Conservation (phyloP, 1,140 invertebrate genomes). For the Rhagoletis pomonella region DNA sequence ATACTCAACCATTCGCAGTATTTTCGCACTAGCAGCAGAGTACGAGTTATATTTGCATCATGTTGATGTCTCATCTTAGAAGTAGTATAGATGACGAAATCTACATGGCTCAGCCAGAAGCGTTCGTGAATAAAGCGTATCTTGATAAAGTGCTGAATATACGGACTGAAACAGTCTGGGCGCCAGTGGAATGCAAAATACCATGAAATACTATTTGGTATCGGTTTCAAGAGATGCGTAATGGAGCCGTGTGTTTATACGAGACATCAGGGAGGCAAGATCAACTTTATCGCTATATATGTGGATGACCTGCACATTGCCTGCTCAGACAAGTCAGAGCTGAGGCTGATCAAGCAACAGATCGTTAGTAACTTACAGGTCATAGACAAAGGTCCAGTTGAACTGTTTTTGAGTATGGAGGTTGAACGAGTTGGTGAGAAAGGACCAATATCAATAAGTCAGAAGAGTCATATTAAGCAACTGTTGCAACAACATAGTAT, state of each 20-base stretch:
- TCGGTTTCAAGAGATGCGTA: slow-evolving; percentile 61
- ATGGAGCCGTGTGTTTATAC: slow-evolving; percentile 69
- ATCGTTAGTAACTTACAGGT: too few relatives aligned
- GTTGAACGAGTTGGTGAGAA: too few relatives aligned
- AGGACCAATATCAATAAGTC: too few relatives aligned
- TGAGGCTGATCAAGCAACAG: too few relatives aligned
- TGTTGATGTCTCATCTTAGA: slow-evolving; percentile 73
- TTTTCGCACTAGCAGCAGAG: slow-evolving; percentile 60
- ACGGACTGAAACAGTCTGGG: slow-evolving; percentile 58
- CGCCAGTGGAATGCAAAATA: slow-evolving; percentile 65
- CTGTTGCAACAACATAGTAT: too few relatives aligned
- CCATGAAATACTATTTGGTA: slow-evolving; percentile 59
- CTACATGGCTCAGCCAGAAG: slow-evolving; percentile 58
- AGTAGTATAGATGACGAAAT: slow-evolving; percentile 71
- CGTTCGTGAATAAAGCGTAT: slow-evolving; percentile 41
- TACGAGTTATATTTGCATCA: slow-evolving; percentile 56
- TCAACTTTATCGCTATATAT: neutral
- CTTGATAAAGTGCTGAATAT: slow-evolving; percentile 13
- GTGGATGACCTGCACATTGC: too few relatives aligned
- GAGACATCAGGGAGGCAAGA: neutral
- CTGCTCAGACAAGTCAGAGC: too few relatives aligned
- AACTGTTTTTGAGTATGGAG: too few relatives aligned
- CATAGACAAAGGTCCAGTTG: too few relatives aligned
- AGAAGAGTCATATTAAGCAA: too few relatives aligned
- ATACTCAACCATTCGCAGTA: slow-evolving; percentile 62